Conservation (phyloP, 2,797 vertebrate genomes). For the Gorsachius magnificus region DNA sequence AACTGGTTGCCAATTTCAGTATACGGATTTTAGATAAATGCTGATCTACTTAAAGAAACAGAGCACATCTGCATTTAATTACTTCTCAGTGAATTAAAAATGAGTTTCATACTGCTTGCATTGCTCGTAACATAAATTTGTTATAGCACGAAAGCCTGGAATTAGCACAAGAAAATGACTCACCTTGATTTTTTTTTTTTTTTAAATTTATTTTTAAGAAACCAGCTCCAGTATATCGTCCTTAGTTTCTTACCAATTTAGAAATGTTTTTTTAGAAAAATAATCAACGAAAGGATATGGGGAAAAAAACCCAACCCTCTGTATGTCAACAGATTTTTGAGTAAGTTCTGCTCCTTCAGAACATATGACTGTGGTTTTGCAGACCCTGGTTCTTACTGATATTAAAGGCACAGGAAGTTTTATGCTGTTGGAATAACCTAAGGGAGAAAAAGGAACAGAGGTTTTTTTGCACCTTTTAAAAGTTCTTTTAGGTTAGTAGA, state of each 20-base stretch:
- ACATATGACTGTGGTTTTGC: not conserved
- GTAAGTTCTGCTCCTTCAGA: not conserved
- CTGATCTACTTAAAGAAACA: not conserved
- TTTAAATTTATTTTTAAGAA: not conserved
- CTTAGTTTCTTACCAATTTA: not conserved
- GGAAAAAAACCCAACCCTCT: not conserved
- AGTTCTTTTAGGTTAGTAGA: not conserved
- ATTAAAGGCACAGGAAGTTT: not conserved
- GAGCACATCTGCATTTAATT: not conserved
- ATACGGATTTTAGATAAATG: not conserved
- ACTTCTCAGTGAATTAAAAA: not conserved
- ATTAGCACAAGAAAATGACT: not conserved
- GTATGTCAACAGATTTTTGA: not conserved
- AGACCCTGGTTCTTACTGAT: not conserved
- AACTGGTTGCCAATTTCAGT: not conserved
- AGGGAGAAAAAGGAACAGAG: not conserved
- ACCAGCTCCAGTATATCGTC: not conserved
- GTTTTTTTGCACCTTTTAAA: not conserved
- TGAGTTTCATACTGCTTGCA: not conserved
- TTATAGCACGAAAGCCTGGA: not conserved
- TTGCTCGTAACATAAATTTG: not conserved
- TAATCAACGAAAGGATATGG: not conserved
- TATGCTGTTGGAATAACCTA: not conserved
- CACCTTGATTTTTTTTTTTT: not conserved
- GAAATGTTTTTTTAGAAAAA: not conserved